These are phyloP conservation scores for Luffia ferchaultella DNA, from an alignment of 2,888 invertebrate genomes.

Conservation along the genomic window DNA sequence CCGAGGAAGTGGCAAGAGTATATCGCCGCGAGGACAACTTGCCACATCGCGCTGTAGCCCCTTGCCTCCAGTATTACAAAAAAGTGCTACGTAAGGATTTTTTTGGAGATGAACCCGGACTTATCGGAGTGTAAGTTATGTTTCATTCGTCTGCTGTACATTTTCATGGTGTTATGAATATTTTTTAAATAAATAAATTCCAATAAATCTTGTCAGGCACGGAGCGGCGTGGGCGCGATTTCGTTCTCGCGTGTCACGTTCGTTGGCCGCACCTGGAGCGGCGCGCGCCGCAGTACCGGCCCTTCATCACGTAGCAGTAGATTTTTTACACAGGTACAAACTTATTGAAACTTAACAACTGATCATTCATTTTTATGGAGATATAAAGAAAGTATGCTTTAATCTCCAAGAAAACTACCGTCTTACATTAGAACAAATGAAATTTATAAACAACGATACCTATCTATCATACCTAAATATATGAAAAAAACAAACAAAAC, in stretches of 20 bases:
- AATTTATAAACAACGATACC: no score
- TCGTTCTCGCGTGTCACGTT: conserved; percentile 84
- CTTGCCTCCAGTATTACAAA: conserved; percentile 76
- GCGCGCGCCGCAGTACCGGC: conserved; percentile 79
- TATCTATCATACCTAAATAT: no score
- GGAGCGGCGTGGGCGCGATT: conserved; percentile 88
- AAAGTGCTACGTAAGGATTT: conserved; percentile 72
- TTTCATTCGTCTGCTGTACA: conserved; percentile 3
- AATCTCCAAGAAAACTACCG: no score
- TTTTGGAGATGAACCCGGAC: conserved; percentile 75
- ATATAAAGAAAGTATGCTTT: no score
- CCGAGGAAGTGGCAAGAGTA: conserved; percentile 74
- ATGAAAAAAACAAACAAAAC: no score
- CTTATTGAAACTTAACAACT: conserved; percentile 18
- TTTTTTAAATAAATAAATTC: no score
- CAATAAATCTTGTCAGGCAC: conserved; percentile 77
- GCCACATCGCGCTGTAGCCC: conserved; percentile 78
- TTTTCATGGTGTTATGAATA: no score
- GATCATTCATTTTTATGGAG: no score
- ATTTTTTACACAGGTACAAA: conserved; percentile 74
- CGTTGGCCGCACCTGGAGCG: conserved; percentile 80
- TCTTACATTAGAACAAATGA: no score
- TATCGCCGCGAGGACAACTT: conserved; percentile 74
- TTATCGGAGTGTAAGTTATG: conserved; percentile 76
- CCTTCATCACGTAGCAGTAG: conserved; percentile 77